Evolutionary conservation across 2,113 vertebrate species (phyloP).

Genomic region (Dissostichus mawsoni): DNA sequence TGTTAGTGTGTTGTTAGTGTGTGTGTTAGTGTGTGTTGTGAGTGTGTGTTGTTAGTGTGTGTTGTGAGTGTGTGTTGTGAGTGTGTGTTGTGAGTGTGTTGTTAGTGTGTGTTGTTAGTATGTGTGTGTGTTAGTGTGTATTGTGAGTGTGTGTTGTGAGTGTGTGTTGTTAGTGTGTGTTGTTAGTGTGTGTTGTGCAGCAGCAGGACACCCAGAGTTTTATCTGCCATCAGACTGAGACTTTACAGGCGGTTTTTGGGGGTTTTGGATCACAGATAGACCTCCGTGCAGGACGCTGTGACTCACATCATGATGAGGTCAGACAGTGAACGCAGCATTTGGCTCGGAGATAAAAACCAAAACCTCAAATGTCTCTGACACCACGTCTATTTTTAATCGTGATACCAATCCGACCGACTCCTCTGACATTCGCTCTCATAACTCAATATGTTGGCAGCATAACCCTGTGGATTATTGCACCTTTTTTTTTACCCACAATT

Average conservation of each 20-base stretch:
- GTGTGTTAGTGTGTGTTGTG: too few species aligned
- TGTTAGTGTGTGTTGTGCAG: conserved; percentile 22
- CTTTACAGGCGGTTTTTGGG: conserved; percentile 13
- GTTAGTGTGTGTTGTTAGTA: too few species aligned
- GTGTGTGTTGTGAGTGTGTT: too few species aligned
- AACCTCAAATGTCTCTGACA: conserved; percentile 72
- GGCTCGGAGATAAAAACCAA: conserved; percentile 64
- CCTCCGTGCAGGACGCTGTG: conserved; percentile 57
- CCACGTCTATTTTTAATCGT: conserved; percentile 61
- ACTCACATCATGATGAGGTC: conserved; percentile 76
- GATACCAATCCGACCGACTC: conserved; percentile 37
- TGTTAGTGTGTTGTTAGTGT: too few species aligned
- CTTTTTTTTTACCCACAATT: conserved; percentile 21
- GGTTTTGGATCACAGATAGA: conserved; percentile 52
- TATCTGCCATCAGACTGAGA: conserved; percentile 43
- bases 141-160: too few species aligned
- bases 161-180: conserved; percentile 23
- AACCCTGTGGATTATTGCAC: conserved; percentile 26
- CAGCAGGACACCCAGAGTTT: conserved; percentile 42
- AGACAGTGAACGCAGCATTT: conserved; percentile 61
- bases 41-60: too few species aligned
- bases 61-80: too few species aligned
- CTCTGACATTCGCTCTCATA: conserved; percentile 12
- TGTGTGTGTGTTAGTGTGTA: background rate
- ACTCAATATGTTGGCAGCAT: background rate